Conservation (phyloP, 2,888 invertebrate species). For the Augiades crinisus region DNA sequence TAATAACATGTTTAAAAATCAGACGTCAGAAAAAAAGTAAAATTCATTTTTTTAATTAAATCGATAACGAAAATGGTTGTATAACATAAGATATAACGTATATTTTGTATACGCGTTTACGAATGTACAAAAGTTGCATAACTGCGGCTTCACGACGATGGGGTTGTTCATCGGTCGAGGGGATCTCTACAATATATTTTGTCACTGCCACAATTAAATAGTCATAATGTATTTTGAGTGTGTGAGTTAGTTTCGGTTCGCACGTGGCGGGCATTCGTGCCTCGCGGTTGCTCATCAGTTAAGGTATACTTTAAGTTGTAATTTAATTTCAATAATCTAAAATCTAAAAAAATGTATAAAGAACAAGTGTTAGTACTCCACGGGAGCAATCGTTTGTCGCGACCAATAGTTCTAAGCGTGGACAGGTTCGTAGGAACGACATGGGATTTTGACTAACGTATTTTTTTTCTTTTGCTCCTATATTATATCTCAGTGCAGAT, state of each 20-base stretch:
- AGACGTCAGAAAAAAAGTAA: too few relatives aligned
- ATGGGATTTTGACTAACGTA: neutral
- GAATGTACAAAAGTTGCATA: neutral
- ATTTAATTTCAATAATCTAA: slow-evolving; percentile 28
- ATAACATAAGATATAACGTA: neutral
- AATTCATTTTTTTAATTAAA: neutral
- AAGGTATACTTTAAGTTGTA: slow-evolving; percentile 36
- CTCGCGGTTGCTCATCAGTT: slow-evolving; percentile 45
- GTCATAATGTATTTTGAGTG: slow-evolving; percentile 43
- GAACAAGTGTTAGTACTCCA: slow-evolving; percentile 27
- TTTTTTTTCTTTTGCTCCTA: neutral
- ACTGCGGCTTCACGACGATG: neutral
- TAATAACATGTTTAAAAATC: too few relatives aligned
- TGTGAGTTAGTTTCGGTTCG: slow-evolving; percentile 41
- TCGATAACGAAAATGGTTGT: neutral
- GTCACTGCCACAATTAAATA: slow-evolving; percentile 68
- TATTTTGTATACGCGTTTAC: neutral
- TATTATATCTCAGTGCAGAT: neutral
- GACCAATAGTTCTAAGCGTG: slow-evolving; percentile 9
- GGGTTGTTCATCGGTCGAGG: slow-evolving; percentile 21
- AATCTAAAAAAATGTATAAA: slow-evolving; percentile 21
- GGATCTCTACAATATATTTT: slow-evolving; percentile 56
- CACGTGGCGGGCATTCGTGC: slow-evolving; percentile 25
- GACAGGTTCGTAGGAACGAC: neutral
- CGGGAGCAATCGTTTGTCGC: slow-evolving; percentile 26